phyloP scores from a whole-genome alignment of 2,888 invertebrate genomes.

The Caenorhabditis sinica region DNA sequence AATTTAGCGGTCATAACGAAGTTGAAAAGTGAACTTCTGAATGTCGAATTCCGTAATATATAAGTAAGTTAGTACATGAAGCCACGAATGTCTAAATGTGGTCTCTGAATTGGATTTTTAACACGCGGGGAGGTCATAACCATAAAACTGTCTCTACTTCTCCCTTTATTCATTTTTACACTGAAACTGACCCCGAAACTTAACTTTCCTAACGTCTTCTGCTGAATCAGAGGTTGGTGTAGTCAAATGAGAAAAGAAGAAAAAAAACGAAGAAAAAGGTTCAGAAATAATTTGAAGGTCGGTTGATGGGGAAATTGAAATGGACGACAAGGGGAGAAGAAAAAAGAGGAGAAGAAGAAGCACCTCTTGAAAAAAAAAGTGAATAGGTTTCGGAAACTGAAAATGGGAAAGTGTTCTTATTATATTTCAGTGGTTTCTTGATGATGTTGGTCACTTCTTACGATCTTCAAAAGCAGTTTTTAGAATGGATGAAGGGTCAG shows the following conservation, averaged over 20 bases:
- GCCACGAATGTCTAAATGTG: background rate
- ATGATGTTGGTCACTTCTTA: conserved; percentile 18
- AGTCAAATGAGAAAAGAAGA: background rate
- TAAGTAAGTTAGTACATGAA: conserved; percentile 23
- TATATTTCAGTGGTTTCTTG: conserved; percentile 5
- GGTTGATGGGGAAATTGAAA: conserved; percentile 15
- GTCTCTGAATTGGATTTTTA: conserved; percentile 16
- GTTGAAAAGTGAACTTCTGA: conserved; percentile 1
- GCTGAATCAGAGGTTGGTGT: background rate
- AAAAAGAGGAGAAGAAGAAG: conserved; percentile 19
- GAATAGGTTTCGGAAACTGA: conserved; percentile 28
- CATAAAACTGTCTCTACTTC: conserved; percentile 26
- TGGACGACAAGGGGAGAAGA: conserved; percentile 15
- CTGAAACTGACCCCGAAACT: conserved; percentile 49
- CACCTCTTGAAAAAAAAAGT: conserved; percentile 29
- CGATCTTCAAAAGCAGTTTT: conserved; percentile 23
- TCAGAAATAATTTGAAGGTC: conserved; percentile 40
- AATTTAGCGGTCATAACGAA: background rate
- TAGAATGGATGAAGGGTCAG: background rate
- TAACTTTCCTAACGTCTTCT: background rate
- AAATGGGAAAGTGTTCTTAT: conserved; percentile 25
- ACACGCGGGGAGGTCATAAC: conserved; percentile 30
- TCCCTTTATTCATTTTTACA: conserved; percentile 31
- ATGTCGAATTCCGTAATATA: background rate
- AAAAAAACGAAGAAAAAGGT: conserved; percentile 14